Evolutionary conservation across 2,797 vertebrate genomes (phyloP), one percentile per base, ranked within the genome.

Genomic region (Lacerta viridis): DNA sequence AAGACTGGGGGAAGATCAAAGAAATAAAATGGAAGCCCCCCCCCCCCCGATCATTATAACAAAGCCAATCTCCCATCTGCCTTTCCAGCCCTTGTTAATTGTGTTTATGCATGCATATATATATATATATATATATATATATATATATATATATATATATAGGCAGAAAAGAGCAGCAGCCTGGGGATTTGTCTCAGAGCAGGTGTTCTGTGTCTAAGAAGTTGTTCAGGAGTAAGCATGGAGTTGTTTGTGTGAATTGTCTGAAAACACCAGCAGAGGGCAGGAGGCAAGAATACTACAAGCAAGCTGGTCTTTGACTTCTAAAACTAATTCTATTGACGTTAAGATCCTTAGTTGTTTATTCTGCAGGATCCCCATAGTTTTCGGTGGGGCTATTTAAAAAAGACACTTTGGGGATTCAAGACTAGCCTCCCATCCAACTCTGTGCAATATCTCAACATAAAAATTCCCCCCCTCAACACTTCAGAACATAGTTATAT

Each of bases 201-300:
- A 29, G 20, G 29, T 87, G 11, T 78, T 43, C 66, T 5, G 0
- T 39, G 4, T 77, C 76, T 69, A 87, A 25, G 25, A 68, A 80
- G 36, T 36, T 86, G 29, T 20, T 76, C 7, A 77, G 33, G 36
- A 85, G 76, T 85, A 84, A 82, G 3, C 50, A 39, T 1, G 2
- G 68, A 89, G 75, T 89, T 75, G 2, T 89, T 91, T 92, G 86
- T 90, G 76, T 27, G 6, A 85, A 74, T 18, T 91, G 89, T 77
- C 81, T 84, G 90, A 88, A 82, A 29, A 33, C 0, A 2, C 36
- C 88, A 86, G 92, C 82, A 85, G 79, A 82, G 11, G 0, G 29
- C 68, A 59, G 15, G 15, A 15, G 41, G 8, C 41, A 27, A 9
- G 41, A 43, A 72, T 79, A 27, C 27, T 23, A 27, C 50, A 41